Percentiles rank a stretch among this genome's conserved stretches.
Evolutionary conservation across 2,113 vertebrate genomes (phyloP).

Genomic region (Nycticebus coucang): DNA sequence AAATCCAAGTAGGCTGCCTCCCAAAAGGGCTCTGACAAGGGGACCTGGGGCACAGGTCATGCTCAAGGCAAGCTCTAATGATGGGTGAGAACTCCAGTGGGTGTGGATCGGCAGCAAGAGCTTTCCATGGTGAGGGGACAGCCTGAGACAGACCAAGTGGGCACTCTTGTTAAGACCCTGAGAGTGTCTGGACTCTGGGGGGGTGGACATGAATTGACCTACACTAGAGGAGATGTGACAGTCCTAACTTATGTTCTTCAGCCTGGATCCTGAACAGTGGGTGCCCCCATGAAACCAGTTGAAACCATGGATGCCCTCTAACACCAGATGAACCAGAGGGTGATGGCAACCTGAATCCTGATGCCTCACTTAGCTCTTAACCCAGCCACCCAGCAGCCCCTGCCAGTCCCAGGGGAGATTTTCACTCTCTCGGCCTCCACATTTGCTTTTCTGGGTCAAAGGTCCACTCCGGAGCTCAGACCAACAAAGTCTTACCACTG

Average conservation of each 20-base stretch:
- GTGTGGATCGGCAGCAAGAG: not conserved
- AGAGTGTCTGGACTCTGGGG: not conserved
- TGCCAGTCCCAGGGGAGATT: not conserved
- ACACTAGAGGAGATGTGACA: not conserved
- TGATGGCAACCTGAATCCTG: not conserved
- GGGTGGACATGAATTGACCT: not conserved
- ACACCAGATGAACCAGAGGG: not conserved
- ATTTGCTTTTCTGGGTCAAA: not conserved
- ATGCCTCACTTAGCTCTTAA: not conserved
- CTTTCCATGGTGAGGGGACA: not conserved
- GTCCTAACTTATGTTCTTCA: not conserved
- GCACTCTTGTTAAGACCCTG: not conserved
- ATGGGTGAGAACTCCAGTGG: not conserved
- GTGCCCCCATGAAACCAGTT: not conserved
- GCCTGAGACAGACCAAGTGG: not conserved
- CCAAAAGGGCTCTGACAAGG: not conserved
- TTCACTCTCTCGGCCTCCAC: not conserved
- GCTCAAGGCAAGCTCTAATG: not conserved
- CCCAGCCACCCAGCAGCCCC: not conserved
- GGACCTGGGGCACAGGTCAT: not conserved
- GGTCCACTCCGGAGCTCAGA: not conserved
- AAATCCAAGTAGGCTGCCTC: not conserved
- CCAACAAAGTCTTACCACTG: not conserved
- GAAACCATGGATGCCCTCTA: not conserved
- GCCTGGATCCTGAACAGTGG: not conserved